Percentiles rank a stretch among this genome's conserved stretches.
These are phyloP conservation scores for Ameiurus melas DNA, from an alignment of 2,113 vertebrate genomes.

Conservation along the genomic window DNA sequence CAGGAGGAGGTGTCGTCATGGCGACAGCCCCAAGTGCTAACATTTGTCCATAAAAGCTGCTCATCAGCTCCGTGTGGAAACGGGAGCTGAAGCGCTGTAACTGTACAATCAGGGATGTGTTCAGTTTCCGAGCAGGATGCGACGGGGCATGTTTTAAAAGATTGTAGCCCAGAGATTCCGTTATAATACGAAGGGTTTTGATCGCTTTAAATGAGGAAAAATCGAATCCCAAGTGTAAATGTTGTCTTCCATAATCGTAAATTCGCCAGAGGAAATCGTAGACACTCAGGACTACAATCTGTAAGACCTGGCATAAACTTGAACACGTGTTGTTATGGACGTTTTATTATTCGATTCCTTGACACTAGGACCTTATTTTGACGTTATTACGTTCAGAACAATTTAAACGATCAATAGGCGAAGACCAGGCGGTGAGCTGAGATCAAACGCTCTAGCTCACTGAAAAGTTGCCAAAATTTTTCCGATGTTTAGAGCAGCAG, in stretches of 20 bases:
- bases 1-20: conserved; percentile 40
- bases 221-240: neutral
- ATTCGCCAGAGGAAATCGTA: neutral
- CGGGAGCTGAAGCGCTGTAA: neutral
- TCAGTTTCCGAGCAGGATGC: neutral
- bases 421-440: neutral
- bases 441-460: neutral
- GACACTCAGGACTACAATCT: neutral
- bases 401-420: neutral
- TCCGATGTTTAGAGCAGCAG: neutral
- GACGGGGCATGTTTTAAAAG: neutral
- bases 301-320: neutral
- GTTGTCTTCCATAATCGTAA: neutral
- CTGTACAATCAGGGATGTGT: neutral
- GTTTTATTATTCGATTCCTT: neutral
- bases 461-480: neutral
- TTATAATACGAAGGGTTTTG: neutral
- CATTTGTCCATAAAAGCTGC: conserved; percentile 3
- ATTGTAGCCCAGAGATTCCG: neutral
- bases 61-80: neutral
- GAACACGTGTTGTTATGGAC: neutral
- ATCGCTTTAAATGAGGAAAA: neutral
- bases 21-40: conserved; percentile 24
- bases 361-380: neutral
- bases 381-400: neutral